Percentiles rank a stretch among this genome's conserved stretches.
phyloP scores from a whole-genome alignment of 1,140 invertebrate genomes.

The Temnothorax nylanderi region DNA sequence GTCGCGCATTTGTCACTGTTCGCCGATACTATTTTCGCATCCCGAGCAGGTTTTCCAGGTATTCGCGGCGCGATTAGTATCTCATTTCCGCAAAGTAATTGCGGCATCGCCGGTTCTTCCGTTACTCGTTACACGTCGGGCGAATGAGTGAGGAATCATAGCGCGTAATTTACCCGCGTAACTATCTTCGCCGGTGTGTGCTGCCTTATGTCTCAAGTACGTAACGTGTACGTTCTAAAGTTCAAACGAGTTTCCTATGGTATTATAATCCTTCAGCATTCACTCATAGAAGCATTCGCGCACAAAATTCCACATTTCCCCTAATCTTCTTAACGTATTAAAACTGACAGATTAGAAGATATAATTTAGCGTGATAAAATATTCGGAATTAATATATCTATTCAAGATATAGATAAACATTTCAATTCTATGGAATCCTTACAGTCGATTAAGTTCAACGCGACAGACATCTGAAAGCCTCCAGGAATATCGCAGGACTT shows the following conservation, averaged over 20 bases:
- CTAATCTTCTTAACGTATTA: not conserved
- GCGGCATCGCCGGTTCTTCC: slow-evolving; percentile 35
- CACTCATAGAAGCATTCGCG: not conserved
- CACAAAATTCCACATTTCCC: not conserved
- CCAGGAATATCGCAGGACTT: not conserved
- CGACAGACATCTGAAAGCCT: not conserved
- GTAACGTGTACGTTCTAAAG: not conserved
- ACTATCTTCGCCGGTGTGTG: not conserved
- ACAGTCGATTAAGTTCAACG: not conserved
- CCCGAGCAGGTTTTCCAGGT: not conserved
- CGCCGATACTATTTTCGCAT: slow-evolving; percentile 22
- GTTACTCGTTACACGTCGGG: slow-evolving; percentile 41
- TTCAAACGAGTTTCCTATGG: slow-evolving; percentile 33
- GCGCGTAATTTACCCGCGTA: slow-evolving; percentile 46
- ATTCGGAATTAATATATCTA: not conserved
- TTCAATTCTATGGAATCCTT: no score
- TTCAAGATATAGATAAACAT: not conserved
- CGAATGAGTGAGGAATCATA: slow-evolving; percentile 45
- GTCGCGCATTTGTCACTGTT: slow-evolving; percentile 45
- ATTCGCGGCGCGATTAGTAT: slow-evolving; percentile 43
- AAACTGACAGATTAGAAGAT: not conserved
- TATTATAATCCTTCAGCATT: not conserved
- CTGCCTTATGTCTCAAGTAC: slow-evolving; percentile 14
- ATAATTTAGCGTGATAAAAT: not conserved
- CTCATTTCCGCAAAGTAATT: slow-evolving; percentile 42